Percentiles rank a stretch among this genome's conserved stretches.
Evolutionary conservation across 2,888 invertebrate genomes (phyloP).

Genomic region (Ormyrus rosae): DNA sequence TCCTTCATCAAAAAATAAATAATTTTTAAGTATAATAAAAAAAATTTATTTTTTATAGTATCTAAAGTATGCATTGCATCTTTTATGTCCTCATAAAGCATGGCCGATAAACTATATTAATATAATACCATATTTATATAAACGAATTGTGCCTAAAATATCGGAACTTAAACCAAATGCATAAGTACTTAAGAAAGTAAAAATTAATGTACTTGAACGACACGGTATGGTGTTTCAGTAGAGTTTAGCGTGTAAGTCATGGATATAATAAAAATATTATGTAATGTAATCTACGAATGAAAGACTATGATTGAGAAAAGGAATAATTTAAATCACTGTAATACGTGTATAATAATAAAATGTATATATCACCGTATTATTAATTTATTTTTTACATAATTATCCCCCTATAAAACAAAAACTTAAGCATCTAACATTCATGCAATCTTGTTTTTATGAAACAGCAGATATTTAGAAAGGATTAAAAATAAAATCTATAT

Average conservation of each 20-base stretch:
- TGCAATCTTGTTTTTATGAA: too few species aligned
- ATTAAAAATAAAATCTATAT: too few species aligned
- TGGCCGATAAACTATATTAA: slow-evolving; percentile 51
- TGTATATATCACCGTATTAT: slow-evolving; percentile 52
- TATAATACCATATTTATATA: slow-evolving; percentile 59
- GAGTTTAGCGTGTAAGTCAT: slow-evolving; percentile 36
- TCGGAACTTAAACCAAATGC: slow-evolving; percentile 59
- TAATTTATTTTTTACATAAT: slow-evolving; percentile 14
- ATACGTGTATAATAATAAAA: slow-evolving; percentile 55
- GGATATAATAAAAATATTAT: slow-evolving; percentile 32
- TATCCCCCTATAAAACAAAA: too few species aligned
- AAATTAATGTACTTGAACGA: slow-evolving; percentile 44
- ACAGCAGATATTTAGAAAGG: too few species aligned
- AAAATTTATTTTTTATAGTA: not conserved
- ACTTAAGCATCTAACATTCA: too few species aligned
- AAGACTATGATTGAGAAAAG: slow-evolving; percentile 12
- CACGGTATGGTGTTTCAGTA: slow-evolving; percentile 37
- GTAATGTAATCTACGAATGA: slow-evolving; percentile 34
- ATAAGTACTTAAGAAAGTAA: slow-evolving; percentile 50
- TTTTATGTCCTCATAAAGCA: slow-evolving; percentile 31
- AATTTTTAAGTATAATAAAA: not conserved
- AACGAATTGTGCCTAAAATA: slow-evolving; percentile 66
- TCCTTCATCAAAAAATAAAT: not conserved
- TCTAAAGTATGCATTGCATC: not conserved
- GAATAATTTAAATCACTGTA: slow-evolving; percentile 36